phyloP scores from a whole-genome alignment of 92 coral and sea anemone genomes.

The Montipora capitata region DNA sequence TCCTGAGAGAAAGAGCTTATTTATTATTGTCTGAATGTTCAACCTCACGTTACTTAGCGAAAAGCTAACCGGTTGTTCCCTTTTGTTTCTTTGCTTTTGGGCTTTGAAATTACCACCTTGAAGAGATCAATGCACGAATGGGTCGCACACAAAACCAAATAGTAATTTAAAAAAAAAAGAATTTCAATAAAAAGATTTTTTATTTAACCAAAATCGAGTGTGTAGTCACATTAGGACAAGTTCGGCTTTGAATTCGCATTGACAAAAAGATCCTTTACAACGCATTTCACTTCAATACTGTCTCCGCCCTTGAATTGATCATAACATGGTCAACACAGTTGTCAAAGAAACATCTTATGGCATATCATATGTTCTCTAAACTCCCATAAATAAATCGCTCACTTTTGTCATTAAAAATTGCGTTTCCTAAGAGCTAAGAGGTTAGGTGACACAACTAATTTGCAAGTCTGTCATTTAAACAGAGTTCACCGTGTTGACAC shows the following conservation, averaged over 20 bases:
- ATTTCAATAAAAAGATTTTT: no score
- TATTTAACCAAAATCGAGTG: no score
- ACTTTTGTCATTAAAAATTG: conserved; percentile 4
- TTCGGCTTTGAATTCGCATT: neutral
- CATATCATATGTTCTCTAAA: neutral
- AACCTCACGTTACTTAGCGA: no score
- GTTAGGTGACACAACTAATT: conserved; percentile 47
- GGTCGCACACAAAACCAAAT: neutral
- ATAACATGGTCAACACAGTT: neutral
- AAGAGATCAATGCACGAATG: no score
- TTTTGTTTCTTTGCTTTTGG: no score
- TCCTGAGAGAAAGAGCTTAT: no score
- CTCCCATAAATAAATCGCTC: neutral
- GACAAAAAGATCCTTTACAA: no score
- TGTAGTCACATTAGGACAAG: neutral
- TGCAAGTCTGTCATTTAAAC: conserved; percentile 53
- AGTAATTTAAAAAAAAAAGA: neutral
- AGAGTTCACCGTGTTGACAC: conserved; percentile 50
- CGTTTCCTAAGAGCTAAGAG: conserved; percentile 13
- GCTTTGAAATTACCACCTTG: neutral
- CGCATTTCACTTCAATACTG: no score
- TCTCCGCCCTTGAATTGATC: no score
- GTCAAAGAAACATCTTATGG: neutral
- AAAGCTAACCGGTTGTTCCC: no score
- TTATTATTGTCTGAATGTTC: no score